Percentiles rank a stretch among this genome's conserved stretches.
phyloP scores from a whole-genome alignment of 1,140 invertebrate species.

The Onthophagus taurus region DNA sequence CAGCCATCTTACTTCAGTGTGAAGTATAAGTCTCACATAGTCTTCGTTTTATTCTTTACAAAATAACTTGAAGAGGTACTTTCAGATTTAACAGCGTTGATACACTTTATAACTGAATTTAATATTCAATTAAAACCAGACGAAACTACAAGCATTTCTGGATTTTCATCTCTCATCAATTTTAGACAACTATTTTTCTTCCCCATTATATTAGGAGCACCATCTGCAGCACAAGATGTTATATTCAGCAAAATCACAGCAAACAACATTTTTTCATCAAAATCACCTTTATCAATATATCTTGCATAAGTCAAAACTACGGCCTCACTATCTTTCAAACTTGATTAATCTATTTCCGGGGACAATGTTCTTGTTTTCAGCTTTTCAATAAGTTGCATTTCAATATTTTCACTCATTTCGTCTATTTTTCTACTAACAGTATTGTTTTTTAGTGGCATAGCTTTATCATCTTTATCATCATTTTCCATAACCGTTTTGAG shows the following conservation, averaged over 20 bases:
- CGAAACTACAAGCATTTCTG: constrained; percentile 13
- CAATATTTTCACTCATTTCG: no score
- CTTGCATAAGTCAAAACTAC: no score
- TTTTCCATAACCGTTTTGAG: no score
- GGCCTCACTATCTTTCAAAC: no score
- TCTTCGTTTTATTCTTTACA: constrained; percentile 11
- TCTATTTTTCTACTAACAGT: no score
- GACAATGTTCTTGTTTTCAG: not conserved
- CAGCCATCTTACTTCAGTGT: constrained; percentile 6
- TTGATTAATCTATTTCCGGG: no score
- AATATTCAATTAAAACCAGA: constrained; percentile 23
- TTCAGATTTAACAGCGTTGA: no score
- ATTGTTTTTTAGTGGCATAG: no score
- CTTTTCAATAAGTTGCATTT: no score
- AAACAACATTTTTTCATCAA: constrained; percentile 25
- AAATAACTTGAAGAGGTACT: constrained; percentile 15
- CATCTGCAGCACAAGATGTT: constrained; percentile 17
- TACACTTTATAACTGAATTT: constrained; percentile 10
- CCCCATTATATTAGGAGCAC: constrained; percentile 15
- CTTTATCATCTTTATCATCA: not conserved
- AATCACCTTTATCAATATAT: constrained; percentile 23
- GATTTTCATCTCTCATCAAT: no score
- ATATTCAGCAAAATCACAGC: constrained; percentile 14
- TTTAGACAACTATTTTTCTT: constrained; percentile 18
- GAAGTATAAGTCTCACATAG: constrained; percentile 2